These are phyloP conservation scores for Drosophila emarginata DNA, from an alignment of 2,888 invertebrate genomes.

Conservation along the genomic window DNA sequence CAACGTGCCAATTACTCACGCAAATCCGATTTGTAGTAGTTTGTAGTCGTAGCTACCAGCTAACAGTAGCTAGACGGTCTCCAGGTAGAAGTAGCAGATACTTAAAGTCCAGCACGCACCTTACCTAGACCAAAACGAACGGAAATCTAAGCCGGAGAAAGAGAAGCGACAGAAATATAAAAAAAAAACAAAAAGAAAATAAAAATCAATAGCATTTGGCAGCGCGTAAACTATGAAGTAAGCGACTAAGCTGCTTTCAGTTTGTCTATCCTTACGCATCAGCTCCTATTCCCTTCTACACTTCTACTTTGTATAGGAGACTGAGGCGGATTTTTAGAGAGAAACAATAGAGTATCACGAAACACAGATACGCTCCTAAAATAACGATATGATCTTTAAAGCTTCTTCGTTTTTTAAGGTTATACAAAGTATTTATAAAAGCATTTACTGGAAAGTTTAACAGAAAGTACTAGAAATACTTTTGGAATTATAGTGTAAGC, in stretches of 20 bases:
- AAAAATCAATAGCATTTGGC: slow-evolving; percentile 76
- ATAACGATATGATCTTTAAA: too few relatives aligned
- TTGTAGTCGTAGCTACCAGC: slow-evolving; percentile 26
- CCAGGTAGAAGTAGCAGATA: slow-evolving; percentile 7
- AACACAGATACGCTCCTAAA: too few relatives aligned
- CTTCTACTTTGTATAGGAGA: background rate
- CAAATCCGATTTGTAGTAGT: slow-evolving; percentile 76
- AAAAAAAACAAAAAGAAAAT: slow-evolving; percentile 25
- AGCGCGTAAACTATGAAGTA: slow-evolving; percentile 73
- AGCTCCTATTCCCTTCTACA: background rate
- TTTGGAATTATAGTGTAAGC: too few relatives aligned
- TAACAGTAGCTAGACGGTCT: slow-evolving; percentile 34
- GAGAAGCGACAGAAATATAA: background rate
- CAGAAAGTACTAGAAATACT: too few relatives aligned
- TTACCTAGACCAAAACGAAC: slow-evolving; percentile 23
- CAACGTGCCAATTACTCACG: slow-evolving; percentile 77
- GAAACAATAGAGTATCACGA: background rate
- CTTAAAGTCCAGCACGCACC: slow-evolving; percentile 41
- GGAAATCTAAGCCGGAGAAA: slow-evolving; percentile 17
- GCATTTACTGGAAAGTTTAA: too few relatives aligned
- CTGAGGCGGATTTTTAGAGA: background rate
- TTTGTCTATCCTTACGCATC: slow-evolving; percentile 51
- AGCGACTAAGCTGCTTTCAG: slow-evolving; percentile 70
- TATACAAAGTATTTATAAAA: too few relatives aligned
- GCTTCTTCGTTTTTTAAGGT: too few relatives aligned